Conservation (phyloP, 2,888 invertebrate genomes). For the Ommatoiulus sabulosus region DNA sequence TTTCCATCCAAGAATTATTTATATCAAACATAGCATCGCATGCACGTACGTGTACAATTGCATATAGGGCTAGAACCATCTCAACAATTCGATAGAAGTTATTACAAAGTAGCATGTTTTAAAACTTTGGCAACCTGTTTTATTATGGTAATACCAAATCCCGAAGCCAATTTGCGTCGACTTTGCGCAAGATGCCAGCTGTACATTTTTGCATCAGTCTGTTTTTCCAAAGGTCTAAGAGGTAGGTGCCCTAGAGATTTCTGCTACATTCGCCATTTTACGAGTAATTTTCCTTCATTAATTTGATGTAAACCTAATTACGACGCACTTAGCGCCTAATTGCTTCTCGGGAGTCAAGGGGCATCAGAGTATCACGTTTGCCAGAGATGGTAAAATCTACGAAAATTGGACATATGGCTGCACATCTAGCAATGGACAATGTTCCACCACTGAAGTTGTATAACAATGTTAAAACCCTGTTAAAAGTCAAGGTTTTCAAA, state of each 20-base stretch:
- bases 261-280: not conserved
- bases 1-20: too few relatives aligned
- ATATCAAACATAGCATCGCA: too few relatives aligned
- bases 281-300: slow-evolving; percentile 38
- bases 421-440: too few relatives aligned
- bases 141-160: not conserved
- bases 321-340: not conserved
- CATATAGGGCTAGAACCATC: too few relatives aligned
- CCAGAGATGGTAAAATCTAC: not conserved
- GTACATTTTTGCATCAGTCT: not conserved
- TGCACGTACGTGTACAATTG: too few relatives aligned
- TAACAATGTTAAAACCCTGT: too few relatives aligned
- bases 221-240: not conserved
- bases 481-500: too few relatives aligned
- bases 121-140: not conserved
- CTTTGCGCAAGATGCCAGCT: not conserved
- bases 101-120: too few relatives aligned
- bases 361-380: not conserved
- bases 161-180: not conserved
- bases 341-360: not conserved
- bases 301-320: not conserved
- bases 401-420: not conserved
- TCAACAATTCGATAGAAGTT: too few relatives aligned
- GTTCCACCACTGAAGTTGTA: too few relatives aligned
- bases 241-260: not conserved